Evolutionary conservation across 2,888 invertebrate species (phyloP), one percentile per base, ranked within the genome.

Genomic region (Aproaerema taeniolella): DNA sequence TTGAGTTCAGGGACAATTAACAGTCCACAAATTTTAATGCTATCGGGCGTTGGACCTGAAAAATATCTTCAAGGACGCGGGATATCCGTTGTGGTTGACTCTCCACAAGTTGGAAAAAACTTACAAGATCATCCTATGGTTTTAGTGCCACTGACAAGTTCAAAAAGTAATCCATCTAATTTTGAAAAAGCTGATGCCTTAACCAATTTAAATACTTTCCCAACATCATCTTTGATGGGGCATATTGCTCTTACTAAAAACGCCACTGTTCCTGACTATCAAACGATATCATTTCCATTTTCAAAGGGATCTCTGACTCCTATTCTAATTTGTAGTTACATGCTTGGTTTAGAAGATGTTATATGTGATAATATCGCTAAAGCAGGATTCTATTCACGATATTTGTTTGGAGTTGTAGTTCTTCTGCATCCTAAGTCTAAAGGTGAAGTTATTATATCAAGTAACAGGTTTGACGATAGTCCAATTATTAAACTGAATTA

Each of bases 1-100:
- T 30, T 82, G 24, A 81, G 81, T 1, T 79, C 79, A 11, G 82
- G 82, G 4, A 38, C 63, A 17, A 69, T 82, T 10, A 72, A 81
- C 16, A 68, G 74, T 25, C 74, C 82, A 3, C 79, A 83, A 51
- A 55, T 82, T 29, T 51, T 82, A 36, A 68, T 83, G 69, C 55
- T 80, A 1, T 81, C 83, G 13, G 82, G 82, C 0, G 58, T 82
- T 39, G 82, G 82, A 0, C 81, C 79, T 1, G 42, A 40, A 38
- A 54, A 67, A 15, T 63, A 71, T 31, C 51, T 83, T 13, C 38
- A 46, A 6, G 65, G 55, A 42, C 49, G 67, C 9, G 50, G 60
- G 7, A 76, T 82, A 28, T 38, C 62, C 7, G 50, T 65, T 1
- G 16, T 79, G 2, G 53, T 56, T 0, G 61, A 82, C 47, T 67